Percentiles rank a stretch among this genome's conserved stretches.
These are phyloP conservation scores for Chrysolina haemoptera DNA, from an alignment of 2,888 invertebrate species.

Conservation along the genomic window DNA sequence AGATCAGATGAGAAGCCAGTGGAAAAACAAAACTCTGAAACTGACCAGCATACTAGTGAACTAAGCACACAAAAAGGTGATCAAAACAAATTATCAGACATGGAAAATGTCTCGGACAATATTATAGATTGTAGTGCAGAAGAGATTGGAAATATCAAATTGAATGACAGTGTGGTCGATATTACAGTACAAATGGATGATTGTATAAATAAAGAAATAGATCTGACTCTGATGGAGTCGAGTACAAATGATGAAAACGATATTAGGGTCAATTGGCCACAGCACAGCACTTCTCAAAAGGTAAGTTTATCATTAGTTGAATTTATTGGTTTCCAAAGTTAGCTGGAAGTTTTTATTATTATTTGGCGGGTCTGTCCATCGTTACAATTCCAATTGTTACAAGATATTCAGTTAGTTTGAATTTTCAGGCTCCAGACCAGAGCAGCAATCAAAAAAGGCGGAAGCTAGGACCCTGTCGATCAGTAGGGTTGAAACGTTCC, in stretches of 20 bases:
- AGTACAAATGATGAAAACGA: neutral
- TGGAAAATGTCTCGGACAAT: slow-evolving; percentile 30
- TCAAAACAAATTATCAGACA: neutral
- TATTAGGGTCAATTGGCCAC: neutral
- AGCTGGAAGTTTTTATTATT: too few species aligned
- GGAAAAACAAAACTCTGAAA: neutral
- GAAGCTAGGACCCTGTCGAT: slow-evolving; percentile 46
- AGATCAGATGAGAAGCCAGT: slow-evolving; percentile 1
- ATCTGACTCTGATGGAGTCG: neutral
- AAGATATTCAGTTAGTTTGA: neutral
- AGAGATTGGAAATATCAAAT: slow-evolving; percentile 18
- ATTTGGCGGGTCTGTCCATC: too few species aligned
- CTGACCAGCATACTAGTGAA: neutral
- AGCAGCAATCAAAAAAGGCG: slow-evolving; percentile 43
- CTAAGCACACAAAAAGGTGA: neutral
- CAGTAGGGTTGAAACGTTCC: slow-evolving; percentile 47
- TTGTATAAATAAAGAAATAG: neutral
- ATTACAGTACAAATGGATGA: neutral
- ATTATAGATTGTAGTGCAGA: slow-evolving; percentile 20
- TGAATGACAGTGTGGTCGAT: neutral
- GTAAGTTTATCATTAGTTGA: neutral
- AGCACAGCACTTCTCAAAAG: slow-evolving; percentile 11
- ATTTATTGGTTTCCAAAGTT: too few species aligned
- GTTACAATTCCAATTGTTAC: too few species aligned
- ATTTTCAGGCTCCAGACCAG: slow-evolving; percentile 28